Evolutionary conservation across 2,113 vertebrate genomes (phyloP), one percentile per base, ranked within the genome.

Genomic region (Leiothrix lutea): DNA sequence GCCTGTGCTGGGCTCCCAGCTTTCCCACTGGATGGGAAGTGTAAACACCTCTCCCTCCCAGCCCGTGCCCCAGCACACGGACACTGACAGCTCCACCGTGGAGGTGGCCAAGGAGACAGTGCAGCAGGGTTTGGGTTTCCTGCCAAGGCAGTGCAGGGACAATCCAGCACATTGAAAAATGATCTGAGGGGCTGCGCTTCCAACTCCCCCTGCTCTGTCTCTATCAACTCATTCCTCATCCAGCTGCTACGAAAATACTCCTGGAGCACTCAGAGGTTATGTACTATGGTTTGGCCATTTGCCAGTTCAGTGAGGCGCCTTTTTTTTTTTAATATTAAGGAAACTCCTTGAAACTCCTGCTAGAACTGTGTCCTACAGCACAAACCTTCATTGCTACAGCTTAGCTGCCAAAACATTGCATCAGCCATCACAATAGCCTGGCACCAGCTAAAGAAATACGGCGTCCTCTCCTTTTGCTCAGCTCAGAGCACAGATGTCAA

Each of bases 161-260:
- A 56, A 38, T 5, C 67, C 67, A 92, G 38, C 9, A 1, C 2
- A 2, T 1, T 73, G 82, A 85, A 90, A 96, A 96, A 96, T 88
- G 44, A 92, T 65, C 67, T 71, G 66, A 90, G 66, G 25, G 67
- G 14, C 80, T 90, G 69, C 7, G 6, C 82, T 88, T 83, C 45
- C 0, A 96, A 67, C 71, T 85, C 84, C 38, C 51, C 22, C 51
- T 85, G 58, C 62, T 90, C 82, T 38, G 31, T 88, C 82, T 94
- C 74, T 89, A 85, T 88, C 87, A 90, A 66, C 40, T 93, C 81
- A 74, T 91, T 93, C 94, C 71, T 95, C 81, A 96, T 86, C 71
- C 92, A 95, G 85, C 88, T 96, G 88, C 79, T 87, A 51, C 0
- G 3, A 85, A 90, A 86, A 73, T 60, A 23, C 65, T 91, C 81